phyloP scores from a whole-genome alignment of 2,888 invertebrate genomes.

The Nasonovia ribisnigri region DNA sequence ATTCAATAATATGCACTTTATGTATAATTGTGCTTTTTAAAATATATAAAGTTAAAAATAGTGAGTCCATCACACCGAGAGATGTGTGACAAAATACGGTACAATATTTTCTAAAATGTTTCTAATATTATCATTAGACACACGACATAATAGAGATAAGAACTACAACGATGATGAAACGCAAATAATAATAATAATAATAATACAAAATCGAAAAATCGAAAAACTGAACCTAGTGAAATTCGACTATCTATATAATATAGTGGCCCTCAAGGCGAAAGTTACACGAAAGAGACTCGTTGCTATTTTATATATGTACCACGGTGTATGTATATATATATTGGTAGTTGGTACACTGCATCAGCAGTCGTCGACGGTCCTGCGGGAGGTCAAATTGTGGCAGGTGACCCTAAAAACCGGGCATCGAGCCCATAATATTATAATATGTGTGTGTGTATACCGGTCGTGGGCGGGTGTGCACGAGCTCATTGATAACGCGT shows the following conservation, averaged over 20 bases:
- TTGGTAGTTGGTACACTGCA: background rate
- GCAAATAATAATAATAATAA: background rate
- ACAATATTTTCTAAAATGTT: background rate
- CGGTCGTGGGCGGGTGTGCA: slow-evolving; percentile 59
- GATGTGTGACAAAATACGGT: background rate
- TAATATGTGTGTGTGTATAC: background rate
- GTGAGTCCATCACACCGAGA: background rate
- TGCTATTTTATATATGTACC: background rate
- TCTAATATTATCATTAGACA: background rate
- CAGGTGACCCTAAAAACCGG: slow-evolving; percentile 61
- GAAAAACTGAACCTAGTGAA: slow-evolving; percentile 25
- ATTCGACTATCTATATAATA: background rate
- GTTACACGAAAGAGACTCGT: background rate
- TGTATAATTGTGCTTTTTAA: background rate
- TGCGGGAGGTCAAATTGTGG: slow-evolving; percentile 58
- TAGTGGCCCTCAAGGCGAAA: slow-evolving; percentile 19
- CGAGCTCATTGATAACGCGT: slow-evolving; percentile 52
- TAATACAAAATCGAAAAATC: too few relatives aligned
- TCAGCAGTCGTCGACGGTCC: background rate
- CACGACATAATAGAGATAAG: background rate
- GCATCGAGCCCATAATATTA: slow-evolving; percentile 23
- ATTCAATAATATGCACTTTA: background rate
- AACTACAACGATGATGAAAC: too few relatives aligned
- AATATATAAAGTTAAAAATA: background rate
- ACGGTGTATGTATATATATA: background rate